These are phyloP conservation scores for Aldabrachelys gigantea DNA, from an alignment of 2,113 vertebrate species.

Conservation along the genomic window DNA sequence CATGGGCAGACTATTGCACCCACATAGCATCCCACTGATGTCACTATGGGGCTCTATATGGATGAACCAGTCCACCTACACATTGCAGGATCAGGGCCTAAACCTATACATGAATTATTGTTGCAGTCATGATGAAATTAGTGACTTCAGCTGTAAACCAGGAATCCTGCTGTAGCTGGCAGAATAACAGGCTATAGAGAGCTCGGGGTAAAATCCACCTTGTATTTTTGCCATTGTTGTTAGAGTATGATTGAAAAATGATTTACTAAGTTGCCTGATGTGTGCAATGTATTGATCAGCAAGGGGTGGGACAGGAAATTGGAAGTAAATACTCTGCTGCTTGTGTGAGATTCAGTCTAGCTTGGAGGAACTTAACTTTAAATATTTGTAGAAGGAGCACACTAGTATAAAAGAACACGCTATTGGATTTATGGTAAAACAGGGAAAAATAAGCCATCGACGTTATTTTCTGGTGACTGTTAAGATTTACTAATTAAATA, in stretches of 20 bases:
- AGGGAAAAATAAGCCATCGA: not conserved
- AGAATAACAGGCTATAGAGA: not conserved
- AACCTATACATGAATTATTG: not conserved
- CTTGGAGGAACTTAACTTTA: not conserved
- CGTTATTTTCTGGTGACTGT: not conserved
- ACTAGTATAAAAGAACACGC: not conserved
- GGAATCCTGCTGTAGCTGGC: not conserved
- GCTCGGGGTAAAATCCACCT: not conserved
- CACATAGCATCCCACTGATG: not conserved
- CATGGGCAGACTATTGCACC: not conserved
- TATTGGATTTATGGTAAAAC: not conserved
- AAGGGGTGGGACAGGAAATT: not conserved
- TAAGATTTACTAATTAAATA: not conserved
- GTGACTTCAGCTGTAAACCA: not conserved
- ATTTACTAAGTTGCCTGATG: not conserved
- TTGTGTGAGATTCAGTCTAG: not conserved
- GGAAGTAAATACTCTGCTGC: not conserved
- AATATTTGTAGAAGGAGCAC: not conserved
- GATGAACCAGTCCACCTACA: not conserved
- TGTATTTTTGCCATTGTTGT: not conserved
- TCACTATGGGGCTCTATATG: not conserved
- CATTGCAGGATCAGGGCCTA: not conserved
- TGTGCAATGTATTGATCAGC: not conserved
- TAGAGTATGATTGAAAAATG: not conserved
- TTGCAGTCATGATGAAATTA: not conserved